Percentiles rank a stretch among this genome's conserved stretches.
phyloP scores from a whole-genome alignment of 2,888 invertebrate species.

The Cephus nigrinus region DNA sequence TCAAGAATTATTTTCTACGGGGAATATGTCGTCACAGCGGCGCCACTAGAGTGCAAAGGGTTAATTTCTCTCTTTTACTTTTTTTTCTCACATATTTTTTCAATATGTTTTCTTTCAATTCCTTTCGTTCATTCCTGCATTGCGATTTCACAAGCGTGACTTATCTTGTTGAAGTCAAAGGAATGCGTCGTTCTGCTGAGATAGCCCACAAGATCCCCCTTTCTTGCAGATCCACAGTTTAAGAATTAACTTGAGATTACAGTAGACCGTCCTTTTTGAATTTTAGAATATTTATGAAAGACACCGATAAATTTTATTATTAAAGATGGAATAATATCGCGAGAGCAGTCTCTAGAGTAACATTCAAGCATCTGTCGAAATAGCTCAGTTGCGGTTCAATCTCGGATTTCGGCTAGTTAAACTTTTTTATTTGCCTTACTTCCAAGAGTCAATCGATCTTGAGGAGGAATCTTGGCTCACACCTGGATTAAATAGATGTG shows the following conservation, averaged over 20 bases:
- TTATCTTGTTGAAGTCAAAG: not conserved
- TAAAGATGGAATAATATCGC: too few species aligned
- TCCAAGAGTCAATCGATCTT: not conserved
- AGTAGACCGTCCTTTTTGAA: not conserved
- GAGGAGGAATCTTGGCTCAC: not conserved
- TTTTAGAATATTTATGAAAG: not conserved
- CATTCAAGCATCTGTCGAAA: slow-evolving; percentile 2
- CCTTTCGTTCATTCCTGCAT: not conserved
- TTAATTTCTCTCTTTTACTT: not conserved
- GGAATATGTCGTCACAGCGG: too few species aligned
- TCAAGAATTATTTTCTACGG: too few species aligned
- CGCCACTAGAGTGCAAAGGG: too few species aligned
- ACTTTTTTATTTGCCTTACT: not conserved
- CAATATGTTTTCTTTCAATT: not conserved
- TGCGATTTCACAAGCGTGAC: not conserved
- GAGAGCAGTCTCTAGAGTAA: not conserved
- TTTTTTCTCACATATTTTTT: not conserved
- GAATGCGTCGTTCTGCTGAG: not conserved
- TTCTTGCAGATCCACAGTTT: not conserved
- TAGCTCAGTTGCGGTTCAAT: slow-evolving; percentile 22
- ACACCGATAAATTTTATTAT: not conserved
- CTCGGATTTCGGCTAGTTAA: slow-evolving; percentile 17
- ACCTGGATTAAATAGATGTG: not conserved
- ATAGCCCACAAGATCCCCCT: not conserved
- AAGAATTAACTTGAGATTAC: not conserved